phyloP scores from a whole-genome alignment of 2,888 invertebrate species.

The Chrysotoxum bicinctum region DNA sequence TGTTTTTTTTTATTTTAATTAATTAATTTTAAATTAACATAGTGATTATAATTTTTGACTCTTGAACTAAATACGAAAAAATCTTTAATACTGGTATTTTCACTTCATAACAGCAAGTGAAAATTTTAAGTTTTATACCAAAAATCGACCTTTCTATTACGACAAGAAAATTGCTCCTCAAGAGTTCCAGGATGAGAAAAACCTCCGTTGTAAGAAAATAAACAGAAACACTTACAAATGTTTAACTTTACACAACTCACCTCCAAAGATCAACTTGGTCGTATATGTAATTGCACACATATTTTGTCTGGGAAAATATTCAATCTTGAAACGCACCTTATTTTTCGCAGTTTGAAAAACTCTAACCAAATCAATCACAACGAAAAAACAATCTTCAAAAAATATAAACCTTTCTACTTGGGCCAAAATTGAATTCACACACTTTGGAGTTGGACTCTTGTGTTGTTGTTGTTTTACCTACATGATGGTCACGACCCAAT shows the following conservation, averaged over 20 bases:
- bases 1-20: too few relatives aligned
- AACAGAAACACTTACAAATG: too few relatives aligned
- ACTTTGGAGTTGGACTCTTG: not conserved
- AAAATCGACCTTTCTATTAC: too few relatives aligned
- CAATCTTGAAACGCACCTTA: not conserved
- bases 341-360: not conserved
- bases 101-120: too few relatives aligned
- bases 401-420: not conserved
- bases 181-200: too few relatives aligned
- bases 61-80: too few relatives aligned
- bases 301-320: not conserved
- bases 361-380: constrained; percentile 27
- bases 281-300: not conserved
- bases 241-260: not conserved
- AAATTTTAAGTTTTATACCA: too few relatives aligned
- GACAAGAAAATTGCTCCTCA: too few relatives aligned
- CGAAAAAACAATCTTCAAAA: not conserved
- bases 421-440: constrained; percentile 24
- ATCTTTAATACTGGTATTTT: too few relatives aligned
- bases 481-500: constrained; percentile 67
- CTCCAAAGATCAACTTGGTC: not conserved
- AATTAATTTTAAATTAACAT: too few relatives aligned
- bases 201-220: too few relatives aligned
- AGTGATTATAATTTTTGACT: too few relatives aligned
- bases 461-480: not conserved